phyloP scores from a whole-genome alignment of 2,888 invertebrate species.

The Spodoptera littoralis region DNA sequence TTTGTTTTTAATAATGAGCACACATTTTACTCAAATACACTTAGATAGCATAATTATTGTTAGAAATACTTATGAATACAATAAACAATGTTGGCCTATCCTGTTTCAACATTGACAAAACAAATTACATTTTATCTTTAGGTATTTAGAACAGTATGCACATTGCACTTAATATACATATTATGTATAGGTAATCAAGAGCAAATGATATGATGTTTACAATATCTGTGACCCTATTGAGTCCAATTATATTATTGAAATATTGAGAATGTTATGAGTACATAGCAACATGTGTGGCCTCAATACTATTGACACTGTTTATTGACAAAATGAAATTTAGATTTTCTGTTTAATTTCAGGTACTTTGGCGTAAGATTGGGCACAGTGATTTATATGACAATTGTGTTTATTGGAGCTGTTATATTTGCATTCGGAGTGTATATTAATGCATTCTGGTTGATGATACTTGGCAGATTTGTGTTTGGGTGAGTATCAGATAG shows the following conservation, averaged over 20 bases:
- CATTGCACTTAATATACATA: conserved; percentile 23
- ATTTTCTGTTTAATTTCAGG: conserved; percentile 80
- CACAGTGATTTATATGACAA: conserved; percentile 96
- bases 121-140: conserved; percentile 36
- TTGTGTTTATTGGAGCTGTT: conserved; percentile 96
- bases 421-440: conserved; percentile 96
- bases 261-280: conserved; percentile 18
- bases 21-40: too few species aligned
- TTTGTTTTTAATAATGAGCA: too few species aligned
- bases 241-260: conserved; percentile 29
- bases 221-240: conserved; percentile 57
- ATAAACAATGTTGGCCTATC: conserved; percentile 6
- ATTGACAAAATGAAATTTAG: too few species aligned
- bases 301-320: not conserved
- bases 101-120: conserved; percentile 14
- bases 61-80: not conserved
- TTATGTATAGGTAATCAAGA: conserved; percentile 28
- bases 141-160: conserved; percentile 33
- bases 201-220: conserved; percentile 53
- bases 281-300: conserved; percentile 6
- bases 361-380: conserved; percentile 98
- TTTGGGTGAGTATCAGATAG: conserved; percentile 92
- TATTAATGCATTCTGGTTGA: conserved; percentile 94
- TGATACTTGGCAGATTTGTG: conserved; percentile 97
- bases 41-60: not conserved